Conservation (phyloP, 2,797 vertebrate genomes). For the Caiman crocodilus region DNA sequence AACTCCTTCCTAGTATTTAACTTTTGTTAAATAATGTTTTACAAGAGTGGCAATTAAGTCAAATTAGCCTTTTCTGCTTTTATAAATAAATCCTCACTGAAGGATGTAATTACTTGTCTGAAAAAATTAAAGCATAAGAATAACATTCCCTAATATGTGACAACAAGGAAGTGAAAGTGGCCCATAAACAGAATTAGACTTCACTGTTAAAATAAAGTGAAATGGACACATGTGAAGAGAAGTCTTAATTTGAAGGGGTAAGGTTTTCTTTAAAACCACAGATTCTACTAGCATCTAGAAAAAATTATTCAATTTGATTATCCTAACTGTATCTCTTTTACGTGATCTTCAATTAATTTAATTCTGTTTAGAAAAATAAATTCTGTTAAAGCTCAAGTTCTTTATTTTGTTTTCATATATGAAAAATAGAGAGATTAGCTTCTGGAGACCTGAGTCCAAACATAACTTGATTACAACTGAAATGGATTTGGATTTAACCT, state of each 20-base stretch:
- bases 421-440: constrained; percentile 65
- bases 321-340: constrained; percentile 58
- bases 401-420: not conserved
- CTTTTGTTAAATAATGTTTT: not conserved
- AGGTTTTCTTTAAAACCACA: constrained; percentile 51
- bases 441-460: constrained; percentile 63
- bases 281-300: constrained; percentile 39
- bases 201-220: not conserved
- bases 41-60: not conserved
- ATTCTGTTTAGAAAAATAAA: constrained; percentile 63
- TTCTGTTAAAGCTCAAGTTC: constrained; percentile 30
- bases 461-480: constrained; percentile 49
- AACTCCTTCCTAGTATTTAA: not conserved
- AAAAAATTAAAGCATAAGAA: rapidly evolving
- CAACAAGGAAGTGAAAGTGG: constrained; percentile 29
- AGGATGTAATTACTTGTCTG: not conserved
- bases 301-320: constrained; percentile 39
- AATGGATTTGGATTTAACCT: constrained; percentile 66
- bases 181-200: constrained; percentile 14
- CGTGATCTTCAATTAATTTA: constrained; percentile 65
- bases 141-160: constrained; percentile 2
- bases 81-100: too few species aligned
- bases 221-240: not conserved
- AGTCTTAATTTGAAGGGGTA: constrained; percentile 38
- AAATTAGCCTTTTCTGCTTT: too few species aligned